Percentiles rank a stretch among this genome's conserved stretches.
phyloP scores from a whole-genome alignment of 2,113 vertebrate species.

The Empidonax traillii region DNA sequence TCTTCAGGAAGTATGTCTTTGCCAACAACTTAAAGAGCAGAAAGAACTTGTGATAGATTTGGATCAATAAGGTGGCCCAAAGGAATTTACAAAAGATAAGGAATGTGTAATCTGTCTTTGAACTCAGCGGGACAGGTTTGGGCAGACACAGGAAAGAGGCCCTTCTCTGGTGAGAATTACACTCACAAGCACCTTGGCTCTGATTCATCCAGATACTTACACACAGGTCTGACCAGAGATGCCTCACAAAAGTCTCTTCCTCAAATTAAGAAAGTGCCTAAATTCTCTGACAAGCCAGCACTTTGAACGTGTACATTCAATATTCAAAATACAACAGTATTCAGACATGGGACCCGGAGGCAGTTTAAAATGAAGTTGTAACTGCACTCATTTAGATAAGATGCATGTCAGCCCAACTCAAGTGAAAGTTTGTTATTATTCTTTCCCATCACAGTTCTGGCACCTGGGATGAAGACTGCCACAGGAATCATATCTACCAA shows the following conservation, averaged over 20 bases:
- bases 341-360: not conserved
- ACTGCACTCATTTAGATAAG: not conserved
- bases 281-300: not conserved
- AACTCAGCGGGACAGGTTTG: not conserved
- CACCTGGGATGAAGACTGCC: not conserved
- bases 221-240: not conserved
- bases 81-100: not conserved
- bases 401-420: not conserved
- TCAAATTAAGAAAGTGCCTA: not conserved
- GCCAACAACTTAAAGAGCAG: not conserved
- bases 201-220: not conserved
- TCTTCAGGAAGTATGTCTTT: not conserved
- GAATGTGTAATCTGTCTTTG: not conserved
- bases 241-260: not conserved
- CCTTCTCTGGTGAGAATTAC: not conserved
- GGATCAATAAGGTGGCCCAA: not conserved
- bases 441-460: not conserved
- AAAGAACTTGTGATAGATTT: not conserved
- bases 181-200: not conserved
- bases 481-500: not conserved
- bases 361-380: not conserved
- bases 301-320: not conserved
- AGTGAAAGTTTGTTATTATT: not conserved
- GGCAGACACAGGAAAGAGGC: not conserved
- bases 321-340: not conserved